Conservation (phyloP, 2,888 invertebrate species). For the Oscheius sp. region DNA sequence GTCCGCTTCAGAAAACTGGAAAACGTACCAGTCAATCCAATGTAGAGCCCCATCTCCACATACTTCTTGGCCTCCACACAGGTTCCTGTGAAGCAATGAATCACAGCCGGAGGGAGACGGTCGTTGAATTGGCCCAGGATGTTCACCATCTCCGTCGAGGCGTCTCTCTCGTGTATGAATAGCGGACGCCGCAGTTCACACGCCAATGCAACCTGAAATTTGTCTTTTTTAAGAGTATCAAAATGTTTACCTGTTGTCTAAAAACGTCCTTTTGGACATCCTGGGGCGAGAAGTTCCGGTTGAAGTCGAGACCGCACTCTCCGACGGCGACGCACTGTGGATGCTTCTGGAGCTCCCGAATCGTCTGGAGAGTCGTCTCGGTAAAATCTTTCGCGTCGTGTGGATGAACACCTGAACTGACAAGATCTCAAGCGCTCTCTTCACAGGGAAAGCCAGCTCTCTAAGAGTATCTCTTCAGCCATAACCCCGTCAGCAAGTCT, state of each 20-base stretch:
- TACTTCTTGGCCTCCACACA: conserved; percentile 86
- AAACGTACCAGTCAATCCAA: conserved; percentile 83
- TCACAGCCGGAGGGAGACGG: conserved; percentile 83
- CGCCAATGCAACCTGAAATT: conserved; percentile 83
- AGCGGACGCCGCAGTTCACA: conserved; percentile 87
- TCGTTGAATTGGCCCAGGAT: conserved; percentile 77
- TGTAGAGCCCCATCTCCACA: conserved; percentile 86
- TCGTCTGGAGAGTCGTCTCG: conserved; percentile 41
- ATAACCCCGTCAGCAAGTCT: too few relatives aligned
- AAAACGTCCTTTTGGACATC: conserved; percentile 87
- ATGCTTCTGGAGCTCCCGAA: conserved; percentile 76
- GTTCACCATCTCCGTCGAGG: conserved; percentile 85
- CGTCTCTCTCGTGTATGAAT: conserved; percentile 91
- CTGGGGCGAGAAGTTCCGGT: conserved; percentile 91
- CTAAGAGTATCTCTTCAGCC: too few relatives aligned
- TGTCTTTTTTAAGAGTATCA: conserved; percentile 14
- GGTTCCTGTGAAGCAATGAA: conserved; percentile 92
- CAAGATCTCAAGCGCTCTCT: neutral
- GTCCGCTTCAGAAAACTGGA: neutral
- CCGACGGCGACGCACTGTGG: conserved; percentile 92
- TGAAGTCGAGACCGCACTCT: conserved; percentile 93
- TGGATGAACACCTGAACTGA: conserved; percentile 66
- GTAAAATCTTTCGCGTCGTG: conserved; percentile 70
- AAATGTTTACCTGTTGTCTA: conserved; percentile 78
- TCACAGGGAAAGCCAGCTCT: too few relatives aligned